Base-by-base conservation (phyloP, 2,113 vertebrate species). In the Patagioenas fasciata region DNA sequence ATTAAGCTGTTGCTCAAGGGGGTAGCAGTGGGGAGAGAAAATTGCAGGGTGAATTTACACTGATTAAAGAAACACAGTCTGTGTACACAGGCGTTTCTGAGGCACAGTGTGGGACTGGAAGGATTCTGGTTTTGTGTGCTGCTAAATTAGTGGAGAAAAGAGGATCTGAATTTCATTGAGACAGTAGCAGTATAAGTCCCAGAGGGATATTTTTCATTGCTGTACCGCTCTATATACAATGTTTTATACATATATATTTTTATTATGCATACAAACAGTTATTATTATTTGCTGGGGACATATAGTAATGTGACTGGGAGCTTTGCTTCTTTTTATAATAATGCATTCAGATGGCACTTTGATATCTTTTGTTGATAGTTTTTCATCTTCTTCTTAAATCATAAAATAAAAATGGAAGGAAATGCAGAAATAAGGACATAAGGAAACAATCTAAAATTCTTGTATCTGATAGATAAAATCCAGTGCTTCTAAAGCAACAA, bases 21-120 rank as follows among this genome's bases (percentile, higher is more conserved):
- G 70, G 51, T 89, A 58, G 74, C 72, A 78, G 42, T 93, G 51
- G 73, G 85, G 91, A 80, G 93, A 94, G 71, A 96, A 96, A 97
- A 97, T 75, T 87, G 69, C 93, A 89, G 94, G 80, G 67, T 94
- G 85, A 95, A 88, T 96, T 97, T 96, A 90, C 78, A 91, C 88
- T 93, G 89, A 84, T 94, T 96, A 95, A 85, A 88, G 87, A 88
- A 96, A 74, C 71, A 16, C 16, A 81, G 72, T 34, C 71, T 85
- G 85, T 64, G 73, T 91, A 89, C 34, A 84, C 69, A 93, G 51
- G 56, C 34, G 0, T 81, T 95, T 95, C 72, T 95, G 74, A 95
- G 67, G 89, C 74, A 80, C 93, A 91, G 93, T 95, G n/a, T 93
- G 96, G 91, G 89, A 73, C 64, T 97, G 95, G 88, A 93, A 95